Evolutionary conservation across 1,140 invertebrate genomes (phyloP).

Genomic region (Drosophila sucinea): DNA sequence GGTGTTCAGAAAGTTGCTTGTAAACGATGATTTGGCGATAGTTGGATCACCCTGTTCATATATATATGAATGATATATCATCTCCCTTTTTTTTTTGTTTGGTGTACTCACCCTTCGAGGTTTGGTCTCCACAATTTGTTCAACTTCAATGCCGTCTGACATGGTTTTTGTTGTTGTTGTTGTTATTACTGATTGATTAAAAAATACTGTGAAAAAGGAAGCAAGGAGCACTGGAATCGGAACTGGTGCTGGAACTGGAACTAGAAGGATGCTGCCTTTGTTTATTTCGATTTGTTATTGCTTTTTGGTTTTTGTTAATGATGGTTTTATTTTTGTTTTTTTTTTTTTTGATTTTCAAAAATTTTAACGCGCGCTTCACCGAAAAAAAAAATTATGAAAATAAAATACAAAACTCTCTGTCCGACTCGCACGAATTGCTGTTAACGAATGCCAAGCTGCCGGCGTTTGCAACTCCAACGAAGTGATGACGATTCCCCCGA

Average conservation of each 20-base stretch:
- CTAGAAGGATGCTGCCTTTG: constrained; percentile 19
- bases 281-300: background rate
- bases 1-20: background rate
- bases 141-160: constrained; percentile 82
- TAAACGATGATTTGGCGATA: too few relatives aligned
- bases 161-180: constrained; percentile 40
- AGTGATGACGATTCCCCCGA: constrained; percentile 44
- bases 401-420: constrained; percentile 49
- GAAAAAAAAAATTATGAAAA: constrained; percentile 26
- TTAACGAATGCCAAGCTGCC: constrained; percentile 63
- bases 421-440: constrained; percentile 67
- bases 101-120: constrained; percentile 75
- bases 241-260: constrained; percentile 4
- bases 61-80: too few relatives aligned
- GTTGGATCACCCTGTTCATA: constrained; percentile 2
- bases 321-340: too few relatives aligned
- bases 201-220: constrained; percentile 25
- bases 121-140: constrained; percentile 81
- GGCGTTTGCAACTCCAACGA: constrained; percentile 75
- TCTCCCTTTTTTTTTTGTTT: background rate
- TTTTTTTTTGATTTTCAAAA: background rate
- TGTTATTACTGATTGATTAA: background rate
- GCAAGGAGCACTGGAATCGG: constrained; percentile 1
- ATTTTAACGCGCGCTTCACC: constrained; percentile 1
- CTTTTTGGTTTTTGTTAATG: background rate